Conservation (phyloP, 2,797 vertebrate genomes). For the Chromobotia macracanthus region DNA sequence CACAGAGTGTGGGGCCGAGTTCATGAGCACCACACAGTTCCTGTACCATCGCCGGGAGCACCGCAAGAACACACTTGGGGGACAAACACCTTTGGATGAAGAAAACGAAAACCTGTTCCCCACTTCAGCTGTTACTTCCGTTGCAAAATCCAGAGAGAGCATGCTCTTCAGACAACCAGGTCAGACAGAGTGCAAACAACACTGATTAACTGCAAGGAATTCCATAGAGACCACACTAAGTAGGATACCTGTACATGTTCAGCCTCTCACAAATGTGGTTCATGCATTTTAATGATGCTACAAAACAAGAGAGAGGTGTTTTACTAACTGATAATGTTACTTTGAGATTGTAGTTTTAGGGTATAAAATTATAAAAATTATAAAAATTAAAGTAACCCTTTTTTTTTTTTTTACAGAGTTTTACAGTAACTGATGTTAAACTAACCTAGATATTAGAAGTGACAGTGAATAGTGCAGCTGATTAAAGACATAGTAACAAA, state of each 20-base stretch:
- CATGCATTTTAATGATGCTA: background rate
- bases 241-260: slow-evolving; percentile 1
- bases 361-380: background rate
- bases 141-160: slow-evolving; percentile 41
- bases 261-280: background rate
- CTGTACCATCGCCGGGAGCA: slow-evolving; percentile 88
- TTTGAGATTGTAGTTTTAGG: background rate
- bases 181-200: slow-evolving; percentile 33
- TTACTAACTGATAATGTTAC: slow-evolving; percentile 1
- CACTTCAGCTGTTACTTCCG: background rate
- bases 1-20: slow-evolving; percentile 77
- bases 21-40: slow-evolving; percentile 91
- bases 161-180: slow-evolving; percentile 33
- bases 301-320: background rate
- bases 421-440: no score
- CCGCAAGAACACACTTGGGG: slow-evolving; percentile 36
- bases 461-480: no score
- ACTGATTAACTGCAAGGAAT: background rate
- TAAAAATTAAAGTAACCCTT: background rate
- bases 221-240: background rate
- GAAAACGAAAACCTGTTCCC: slow-evolving; percentile 4
- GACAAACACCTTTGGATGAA: slow-evolving; percentile 2
- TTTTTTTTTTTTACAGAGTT: no score
- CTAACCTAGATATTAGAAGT: no score
- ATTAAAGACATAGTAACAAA: no score